Evolutionary conservation across 2,113 vertebrate species (phyloP).

Genomic region (Saccopteryx bilineata): DNA sequence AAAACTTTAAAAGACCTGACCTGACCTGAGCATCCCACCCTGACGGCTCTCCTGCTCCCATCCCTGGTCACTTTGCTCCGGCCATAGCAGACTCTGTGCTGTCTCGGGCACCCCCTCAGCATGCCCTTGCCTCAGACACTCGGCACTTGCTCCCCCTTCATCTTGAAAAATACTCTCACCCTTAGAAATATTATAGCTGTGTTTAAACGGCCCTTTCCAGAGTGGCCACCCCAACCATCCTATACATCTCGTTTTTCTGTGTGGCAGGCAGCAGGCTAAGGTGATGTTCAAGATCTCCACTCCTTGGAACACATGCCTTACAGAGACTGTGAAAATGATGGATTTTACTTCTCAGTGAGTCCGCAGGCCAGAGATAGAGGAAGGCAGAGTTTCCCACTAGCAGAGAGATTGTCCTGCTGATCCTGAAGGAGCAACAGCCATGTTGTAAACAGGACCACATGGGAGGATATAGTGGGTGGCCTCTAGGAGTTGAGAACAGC

Average conservation of each 20-base stretch:
- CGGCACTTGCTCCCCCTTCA: not conserved
- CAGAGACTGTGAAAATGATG: not conserved
- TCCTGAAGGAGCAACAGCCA: not conserved
- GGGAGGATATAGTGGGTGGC: not conserved
- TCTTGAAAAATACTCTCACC: not conserved
- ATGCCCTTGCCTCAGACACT: not conserved
- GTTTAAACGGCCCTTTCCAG: not conserved
- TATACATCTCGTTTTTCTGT: too few species aligned
- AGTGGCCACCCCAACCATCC: rapidly evolving
- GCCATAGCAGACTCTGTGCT: rapidly evolving
- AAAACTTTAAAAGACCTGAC: not conserved
- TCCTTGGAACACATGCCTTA: rapidly evolving
- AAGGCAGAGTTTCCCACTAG: not conserved
- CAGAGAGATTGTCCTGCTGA: not conserved
- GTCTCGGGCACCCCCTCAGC: not conserved
- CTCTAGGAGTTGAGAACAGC: not conserved
- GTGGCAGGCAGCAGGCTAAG: not conserved
- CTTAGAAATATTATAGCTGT: not conserved
- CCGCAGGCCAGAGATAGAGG: not conserved
- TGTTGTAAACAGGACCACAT: not conserved
- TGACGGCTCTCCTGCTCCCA: rapidly evolving
- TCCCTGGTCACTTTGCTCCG: not conserved
- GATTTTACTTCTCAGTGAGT: not conserved
- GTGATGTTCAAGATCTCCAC: not conserved
- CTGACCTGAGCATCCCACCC: not conserved